Evolutionary conservation across 2,113 vertebrate species (phyloP).

Genomic region (Tylochromis polylepis): DNA sequence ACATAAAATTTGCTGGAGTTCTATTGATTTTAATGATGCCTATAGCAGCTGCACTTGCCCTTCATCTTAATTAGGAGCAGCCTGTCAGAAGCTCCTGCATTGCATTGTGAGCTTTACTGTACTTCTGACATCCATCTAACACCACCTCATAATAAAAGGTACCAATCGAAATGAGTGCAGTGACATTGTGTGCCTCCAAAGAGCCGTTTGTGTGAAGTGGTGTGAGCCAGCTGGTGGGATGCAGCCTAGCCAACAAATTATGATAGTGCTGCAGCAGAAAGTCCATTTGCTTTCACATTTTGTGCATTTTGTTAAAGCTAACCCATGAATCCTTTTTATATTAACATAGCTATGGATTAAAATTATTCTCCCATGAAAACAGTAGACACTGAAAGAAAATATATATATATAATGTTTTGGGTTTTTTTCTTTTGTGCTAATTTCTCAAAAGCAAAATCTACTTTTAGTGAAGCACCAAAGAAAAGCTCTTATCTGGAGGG

Average conservation of each 20-base stretch:
- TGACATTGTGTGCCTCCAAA: slow-evolving; percentile 17
- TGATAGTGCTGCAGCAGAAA: not conserved
- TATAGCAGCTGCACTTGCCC: not conserved
- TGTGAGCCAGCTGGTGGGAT: not conserved
- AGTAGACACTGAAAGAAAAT: not conserved
- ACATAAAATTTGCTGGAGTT: not conserved
- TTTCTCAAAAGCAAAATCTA: not conserved
- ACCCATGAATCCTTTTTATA: not conserved
- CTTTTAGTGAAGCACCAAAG: not conserved
- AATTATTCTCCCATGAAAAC: not conserved
- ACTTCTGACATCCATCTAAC: not conserved
- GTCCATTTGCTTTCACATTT: not conserved
- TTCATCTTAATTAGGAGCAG: slow-evolving; percentile 39
- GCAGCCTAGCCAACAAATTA: not conserved
- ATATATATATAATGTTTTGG: no score
- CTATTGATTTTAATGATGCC: slow-evolving; percentile 2
- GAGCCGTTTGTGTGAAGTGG: slow-evolving; percentile 20
- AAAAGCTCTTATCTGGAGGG: not conserved
- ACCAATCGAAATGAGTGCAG: not conserved
- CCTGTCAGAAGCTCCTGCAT: not conserved
- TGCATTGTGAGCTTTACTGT: not conserved
- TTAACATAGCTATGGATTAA: not conserved
- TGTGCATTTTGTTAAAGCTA: not conserved
- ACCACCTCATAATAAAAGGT: slow-evolving; percentile 11
- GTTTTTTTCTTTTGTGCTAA: not conserved